A percentile compares a stretch with the other conserved stretches of the same genome.
phyloP scores from a whole-genome alignment of 2,797 vertebrate genomes.

The Tokudaia muenninki region DNA sequence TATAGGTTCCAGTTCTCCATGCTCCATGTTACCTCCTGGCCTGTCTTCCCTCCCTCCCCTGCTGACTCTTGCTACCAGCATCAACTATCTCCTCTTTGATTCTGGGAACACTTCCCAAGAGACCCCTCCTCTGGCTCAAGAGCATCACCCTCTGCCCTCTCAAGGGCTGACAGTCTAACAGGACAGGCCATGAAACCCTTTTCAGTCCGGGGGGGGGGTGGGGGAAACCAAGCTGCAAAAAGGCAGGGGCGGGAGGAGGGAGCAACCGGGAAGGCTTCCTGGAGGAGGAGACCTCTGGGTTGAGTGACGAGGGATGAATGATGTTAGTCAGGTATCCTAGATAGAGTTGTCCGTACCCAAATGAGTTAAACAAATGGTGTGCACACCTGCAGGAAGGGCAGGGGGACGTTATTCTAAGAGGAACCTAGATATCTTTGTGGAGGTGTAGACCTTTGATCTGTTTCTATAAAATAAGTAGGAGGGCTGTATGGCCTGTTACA shows the following conservation, averaged over 20 bases:
- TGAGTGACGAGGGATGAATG: not conserved
- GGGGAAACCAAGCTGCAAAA: not conserved
- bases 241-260: not conserved
- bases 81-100: not conserved
- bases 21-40: not conserved
- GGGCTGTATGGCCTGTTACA: not conserved
- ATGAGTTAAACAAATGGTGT: slow-evolving; percentile 12
- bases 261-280: not conserved
- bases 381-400: not conserved
- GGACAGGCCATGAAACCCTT: not conserved
- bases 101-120: not conserved
- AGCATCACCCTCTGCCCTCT: not conserved
- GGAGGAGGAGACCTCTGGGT: not conserved
- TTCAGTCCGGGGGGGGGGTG: not conserved
- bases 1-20: not conserved
- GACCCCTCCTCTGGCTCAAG: not conserved
- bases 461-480: not conserved
- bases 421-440: not conserved
- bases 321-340: not conserved
- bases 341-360: not conserved
- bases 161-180: not conserved
- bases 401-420: not conserved
- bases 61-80: not conserved
- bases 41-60: not conserved
- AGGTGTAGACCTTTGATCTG: not conserved